Conservation (phyloP, 2,113 vertebrate species). For the Hylia prasina region DNA sequence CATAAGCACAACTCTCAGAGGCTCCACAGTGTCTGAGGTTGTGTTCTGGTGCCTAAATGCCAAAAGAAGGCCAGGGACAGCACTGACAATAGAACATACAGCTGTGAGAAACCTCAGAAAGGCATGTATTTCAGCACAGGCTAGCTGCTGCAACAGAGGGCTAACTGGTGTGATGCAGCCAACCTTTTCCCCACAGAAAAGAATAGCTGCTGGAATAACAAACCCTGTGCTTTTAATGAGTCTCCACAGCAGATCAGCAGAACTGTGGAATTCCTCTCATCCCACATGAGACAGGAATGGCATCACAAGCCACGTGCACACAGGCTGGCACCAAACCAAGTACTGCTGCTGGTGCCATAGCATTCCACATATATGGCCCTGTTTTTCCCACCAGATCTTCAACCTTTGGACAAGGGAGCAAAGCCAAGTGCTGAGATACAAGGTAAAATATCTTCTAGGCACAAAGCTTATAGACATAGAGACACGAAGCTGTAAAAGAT, state of each 20-base stretch:
- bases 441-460: too few relatives aligned
- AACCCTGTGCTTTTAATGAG: neutral
- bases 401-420: neutral
- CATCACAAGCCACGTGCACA: neutral
- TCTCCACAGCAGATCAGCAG: neutral
- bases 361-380: accelerated
- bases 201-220: neutral
- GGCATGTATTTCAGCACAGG: neutral
- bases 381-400: neutral
- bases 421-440: neutral
- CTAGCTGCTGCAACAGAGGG: neutral
- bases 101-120: neutral
- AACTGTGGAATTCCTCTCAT: neutral
- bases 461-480: neutral
- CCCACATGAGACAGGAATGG: accelerated
- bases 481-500: neutral
- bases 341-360: neutral
- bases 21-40: accelerated
- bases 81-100: accelerated
- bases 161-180: neutral
- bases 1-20: neutral
- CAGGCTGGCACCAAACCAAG: neutral
- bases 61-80: neutral
- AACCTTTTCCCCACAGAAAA: neutral
- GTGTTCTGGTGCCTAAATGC: neutral